Conservation (phyloP, 2,113 vertebrate species). For the Psephotus haematonotus region DNA sequence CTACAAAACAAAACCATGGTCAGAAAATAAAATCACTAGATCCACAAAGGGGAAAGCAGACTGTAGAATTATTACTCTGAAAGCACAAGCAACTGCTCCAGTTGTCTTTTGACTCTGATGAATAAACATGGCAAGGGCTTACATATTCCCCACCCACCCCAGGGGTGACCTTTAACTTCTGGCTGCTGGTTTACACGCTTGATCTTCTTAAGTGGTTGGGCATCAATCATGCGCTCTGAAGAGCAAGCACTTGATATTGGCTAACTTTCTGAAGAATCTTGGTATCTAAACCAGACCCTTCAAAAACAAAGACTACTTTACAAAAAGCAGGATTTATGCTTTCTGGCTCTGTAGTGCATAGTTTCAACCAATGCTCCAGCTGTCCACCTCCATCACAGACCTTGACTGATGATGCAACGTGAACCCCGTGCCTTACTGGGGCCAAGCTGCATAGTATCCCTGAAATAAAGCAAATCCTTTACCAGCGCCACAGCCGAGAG, state of each 20-base stretch:
- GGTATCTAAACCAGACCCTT: neutral
- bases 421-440: fast-evolving
- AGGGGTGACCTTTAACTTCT: neutral
- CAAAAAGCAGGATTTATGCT: neutral
- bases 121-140: neutral
- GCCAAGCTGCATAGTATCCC: neutral
- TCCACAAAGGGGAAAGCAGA: neutral
- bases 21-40: neutral
- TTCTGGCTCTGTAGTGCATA: neutral
- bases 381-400: neutral
- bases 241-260: neutral
- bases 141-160: too few species aligned
- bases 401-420: fast-evolving
- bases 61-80: neutral
- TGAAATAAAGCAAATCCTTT: neutral
- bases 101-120: neutral
- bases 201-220: neutral
- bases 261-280: neutral
- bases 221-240: neutral
- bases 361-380: neutral
- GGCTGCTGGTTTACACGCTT: neutral
- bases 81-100: neutral
- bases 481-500: neutral
- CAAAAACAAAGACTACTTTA: neutral
- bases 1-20: neutral